Evolutionary conservation across 1,140 invertebrate species (phyloP).

Genomic region (Sesamia nonagrioides): DNA sequence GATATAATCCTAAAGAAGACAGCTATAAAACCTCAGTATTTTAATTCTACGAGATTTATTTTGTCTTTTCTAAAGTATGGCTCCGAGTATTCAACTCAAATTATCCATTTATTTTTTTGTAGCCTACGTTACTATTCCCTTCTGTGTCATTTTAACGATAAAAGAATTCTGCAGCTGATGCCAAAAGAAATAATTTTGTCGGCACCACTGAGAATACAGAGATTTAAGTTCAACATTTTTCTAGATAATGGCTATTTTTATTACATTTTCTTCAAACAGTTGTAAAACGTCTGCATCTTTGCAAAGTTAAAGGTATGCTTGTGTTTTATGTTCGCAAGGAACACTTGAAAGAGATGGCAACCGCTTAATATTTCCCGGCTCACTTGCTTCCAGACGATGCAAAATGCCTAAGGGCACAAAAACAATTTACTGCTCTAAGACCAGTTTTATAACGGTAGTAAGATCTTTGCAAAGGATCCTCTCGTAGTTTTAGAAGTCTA

Average conservation of each 20-base stretch:
- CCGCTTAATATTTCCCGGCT: slow-evolving; percentile 61
- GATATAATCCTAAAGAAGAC: background rate
- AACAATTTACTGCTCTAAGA: slow-evolving; percentile 75
- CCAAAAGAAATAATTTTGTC: slow-evolving; percentile 39
- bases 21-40: background rate
- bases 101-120: slow-evolving; percentile 37
- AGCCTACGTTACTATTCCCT: slow-evolving; percentile 43
- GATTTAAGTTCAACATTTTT: slow-evolving; percentile 40
- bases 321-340: slow-evolving; percentile 44
- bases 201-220: slow-evolving; percentile 31
- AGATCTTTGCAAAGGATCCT: slow-evolving; percentile 60
- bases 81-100: slow-evolving; percentile 30
- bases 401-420: slow-evolving; percentile 70
- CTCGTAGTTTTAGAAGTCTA: slow-evolving; percentile 68
- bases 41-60: background rate
- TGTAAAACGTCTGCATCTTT: slow-evolving; percentile 26
- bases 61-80: background rate
- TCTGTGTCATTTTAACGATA: slow-evolving; percentile 40
- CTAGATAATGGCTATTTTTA: slow-evolving; percentile 38
- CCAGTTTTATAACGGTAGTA: slow-evolving; percentile 62
- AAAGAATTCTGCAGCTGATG: slow-evolving; percentile 46
- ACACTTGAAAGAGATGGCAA: slow-evolving; percentile 48
- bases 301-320: slow-evolving; percentile 9
- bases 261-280: slow-evolving; percentile 16
- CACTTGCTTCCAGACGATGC: slow-evolving; percentile 56